Evolutionary conservation across 2,888 invertebrate species (phyloP), one percentile per base, ranked within the genome.

Genomic region (Apamea epomidion): DNA sequence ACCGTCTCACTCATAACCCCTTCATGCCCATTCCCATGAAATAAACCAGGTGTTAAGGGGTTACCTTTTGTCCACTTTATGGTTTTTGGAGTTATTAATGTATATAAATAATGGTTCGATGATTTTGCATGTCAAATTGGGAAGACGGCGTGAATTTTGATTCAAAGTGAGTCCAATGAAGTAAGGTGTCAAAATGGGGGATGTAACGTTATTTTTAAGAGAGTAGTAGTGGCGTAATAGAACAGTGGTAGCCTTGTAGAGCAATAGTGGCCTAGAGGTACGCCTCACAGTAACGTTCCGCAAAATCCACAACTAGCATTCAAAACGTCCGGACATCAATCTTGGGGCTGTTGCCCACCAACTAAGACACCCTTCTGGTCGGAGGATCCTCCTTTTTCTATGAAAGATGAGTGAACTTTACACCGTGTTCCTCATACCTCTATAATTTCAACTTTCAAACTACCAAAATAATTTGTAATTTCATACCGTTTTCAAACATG

Each of bases 21-120:
- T 83, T 68, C 21, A 25, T 90, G 80, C 82, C 88, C 90, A 85
- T 89, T 92, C 92, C 92, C 92, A 92, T 92, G 92, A 92, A 89
- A 72, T 72, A 16, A 76, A 85, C 89, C 91, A 91, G 92, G 91
- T 91, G 92, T 81, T 80, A 76, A 90, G 87, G 88, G 90, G 88
- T 86, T 85, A 73, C 12, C 70, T 73, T 82, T 82, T 85, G 78
- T 79, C 54, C 70, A 75, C 21, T 73, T 62, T 76, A 76, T 70
- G 51, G 69, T 62, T 51, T 80, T 81, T 81, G 67, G 42, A 45
- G 51, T 84, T 89, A 89, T 84, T 89, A 89, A 85, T 88, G 77
- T 65, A 62, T 67, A 54, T 0, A 76, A 65, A 68, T 67, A 70
- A 82, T 70, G 74, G 64, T 29, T 60, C 16, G 71, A 85, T 86